phyloP scores from a whole-genome alignment of 2,113 vertebrate genomes.

The Anoura caudifer region DNA sequence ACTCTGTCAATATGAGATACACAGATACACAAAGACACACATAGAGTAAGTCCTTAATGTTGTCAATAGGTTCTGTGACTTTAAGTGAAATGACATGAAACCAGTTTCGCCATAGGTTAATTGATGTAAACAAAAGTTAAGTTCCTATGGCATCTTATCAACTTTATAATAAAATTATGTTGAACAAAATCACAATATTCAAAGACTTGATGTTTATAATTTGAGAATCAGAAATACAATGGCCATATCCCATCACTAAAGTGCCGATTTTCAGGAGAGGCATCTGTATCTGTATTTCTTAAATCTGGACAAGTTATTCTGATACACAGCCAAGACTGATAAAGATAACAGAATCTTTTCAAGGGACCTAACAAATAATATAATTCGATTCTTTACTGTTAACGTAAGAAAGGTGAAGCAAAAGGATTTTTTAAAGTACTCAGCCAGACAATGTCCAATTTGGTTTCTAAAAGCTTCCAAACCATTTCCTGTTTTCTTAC shows the following conservation, averaged over 20 bases:
- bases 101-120: neutral
- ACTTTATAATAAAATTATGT: neutral
- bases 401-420: neutral
- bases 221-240: neutral
- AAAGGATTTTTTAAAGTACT: neutral
- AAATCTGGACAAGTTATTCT: neutral
- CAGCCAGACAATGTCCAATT: neutral
- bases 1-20: neutral
- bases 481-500: neutral
- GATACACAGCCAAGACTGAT: neutral
- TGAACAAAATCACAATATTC: neutral
- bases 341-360: neutral
- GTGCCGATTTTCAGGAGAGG: neutral
- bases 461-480: neutral
- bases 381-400: neutral
- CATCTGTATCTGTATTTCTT: neutral
- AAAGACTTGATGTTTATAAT: neutral
- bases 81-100: neutral
- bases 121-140: neutral
- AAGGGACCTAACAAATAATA: neutral
- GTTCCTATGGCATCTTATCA: neutral
- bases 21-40: neutral
- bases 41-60: neutral
- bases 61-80: neutral
- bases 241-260: neutral